Conservation (phyloP, 2,888 invertebrate species). For the Metacarcinus magister region DNA sequence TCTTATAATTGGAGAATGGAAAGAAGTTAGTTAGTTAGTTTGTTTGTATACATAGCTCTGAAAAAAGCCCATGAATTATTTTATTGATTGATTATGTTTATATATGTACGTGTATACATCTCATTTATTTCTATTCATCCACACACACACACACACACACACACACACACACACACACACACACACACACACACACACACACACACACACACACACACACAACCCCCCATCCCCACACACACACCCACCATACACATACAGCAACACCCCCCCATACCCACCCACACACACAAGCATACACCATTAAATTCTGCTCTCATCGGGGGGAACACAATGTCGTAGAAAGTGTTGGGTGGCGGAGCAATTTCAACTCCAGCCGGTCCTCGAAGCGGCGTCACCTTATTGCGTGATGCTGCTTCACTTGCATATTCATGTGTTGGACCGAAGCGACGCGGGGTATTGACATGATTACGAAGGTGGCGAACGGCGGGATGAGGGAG, state of each 20-base stretch:
- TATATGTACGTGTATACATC: background rate
- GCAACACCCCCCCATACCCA: too few relatives aligned
- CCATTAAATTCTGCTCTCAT: background rate
- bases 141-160: background rate
- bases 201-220: constrained; percentile 2
- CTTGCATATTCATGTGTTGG: constrained; percentile 15
- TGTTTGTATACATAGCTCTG: too few relatives aligned
- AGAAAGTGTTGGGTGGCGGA: background rate
- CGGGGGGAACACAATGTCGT: background rate
- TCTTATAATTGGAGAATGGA: too few relatives aligned
- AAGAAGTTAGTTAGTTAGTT: too few relatives aligned
- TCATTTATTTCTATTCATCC: background rate
- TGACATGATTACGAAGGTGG: constrained; percentile 21
- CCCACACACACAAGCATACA: background rate
- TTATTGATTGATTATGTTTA: too few relatives aligned
- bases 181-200: constrained; percentile 2
- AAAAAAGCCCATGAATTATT: too few relatives aligned
- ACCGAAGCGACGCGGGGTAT: background rate
- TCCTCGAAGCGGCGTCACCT: background rate
- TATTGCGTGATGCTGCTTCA: background rate
- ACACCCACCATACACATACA: background rate
- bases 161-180: constrained; percentile 2
- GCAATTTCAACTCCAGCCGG: constrained; percentile 31
- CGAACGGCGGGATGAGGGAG: background rate
- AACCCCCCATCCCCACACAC: background rate